Base-by-base conservation (phyloP, 1,140 invertebrate species). In the Lucilia sericata region DNA sequence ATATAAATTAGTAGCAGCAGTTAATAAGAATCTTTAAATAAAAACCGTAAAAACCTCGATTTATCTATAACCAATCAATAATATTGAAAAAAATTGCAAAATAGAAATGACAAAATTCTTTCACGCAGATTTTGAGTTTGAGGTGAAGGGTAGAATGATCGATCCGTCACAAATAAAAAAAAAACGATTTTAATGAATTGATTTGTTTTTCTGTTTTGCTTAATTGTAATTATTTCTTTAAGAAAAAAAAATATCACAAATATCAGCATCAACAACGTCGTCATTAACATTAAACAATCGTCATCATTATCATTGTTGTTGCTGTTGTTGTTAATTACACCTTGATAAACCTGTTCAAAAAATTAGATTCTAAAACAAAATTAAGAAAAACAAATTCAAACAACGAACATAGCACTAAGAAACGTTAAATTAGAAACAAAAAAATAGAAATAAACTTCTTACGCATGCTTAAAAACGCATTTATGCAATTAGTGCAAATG, bases 401-500 rank as follows among this genome's bases (percentile, higher is more conserved):
- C 74, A 30, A 30, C 25, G 25, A 21, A 74, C 17, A 74, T 34
- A 30, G n/a, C 74, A 30, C 30, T n/a, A 7, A 76, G 42, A 14
- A 76, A 76, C 51, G 12, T 55, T 55, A 13, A 55, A 55, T 55
- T 55, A 12, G 49, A 49, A 49, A 49, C 9, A 14, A 55, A 55
- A n/a, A 55, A 55, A 55, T 12, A 17, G 0, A 55, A 13, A 55
- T 12, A 55, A 55, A 55, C 51, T n/a, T 55, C 30, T 76, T 36
- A 76, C 30, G 74, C 74, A 76, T 55, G 51, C 51, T 55, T 55
- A 76, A 76, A 34, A 36, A 76, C 74, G 74, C 74, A 76, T 76
- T 76, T 76, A 76, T 76, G 74, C 74, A 76, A 76, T 76, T 76
- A 76, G 74, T 76, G 74, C 74, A 76, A 76, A 76, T 76, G 74